Evolutionary conservation across 2,888 invertebrate genomes (phyloP).

Genomic region (Tigriopus californicus): DNA sequence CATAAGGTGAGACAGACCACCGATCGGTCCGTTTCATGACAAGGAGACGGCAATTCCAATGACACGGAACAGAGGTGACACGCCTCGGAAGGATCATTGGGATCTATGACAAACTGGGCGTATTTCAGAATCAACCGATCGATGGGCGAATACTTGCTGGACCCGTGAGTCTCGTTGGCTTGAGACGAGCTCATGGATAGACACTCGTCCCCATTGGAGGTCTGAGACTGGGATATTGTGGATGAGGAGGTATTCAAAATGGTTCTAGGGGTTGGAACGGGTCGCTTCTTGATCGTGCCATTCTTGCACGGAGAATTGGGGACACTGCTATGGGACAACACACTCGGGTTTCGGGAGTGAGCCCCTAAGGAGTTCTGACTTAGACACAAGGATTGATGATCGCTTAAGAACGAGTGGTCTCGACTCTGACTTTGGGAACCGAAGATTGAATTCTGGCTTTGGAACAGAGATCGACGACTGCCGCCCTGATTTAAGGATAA

Average conservation of each 20-base stretch:
- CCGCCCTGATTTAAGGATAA: too few relatives aligned
- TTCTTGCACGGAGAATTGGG: neutral
- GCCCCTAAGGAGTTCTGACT: too few relatives aligned
- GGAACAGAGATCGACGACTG: too few relatives aligned
- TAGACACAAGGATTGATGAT: too few relatives aligned
- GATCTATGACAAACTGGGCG: conserved; percentile 11
- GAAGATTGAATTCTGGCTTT: too few relatives aligned
- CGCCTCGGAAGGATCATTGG: conserved; percentile 1
- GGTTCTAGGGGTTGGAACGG: conserved; percentile 12
- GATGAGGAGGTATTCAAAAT: neutral
- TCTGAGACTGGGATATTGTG: neutral
- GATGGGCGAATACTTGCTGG: neutral
- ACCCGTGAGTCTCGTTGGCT: neutral
- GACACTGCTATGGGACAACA: too few relatives aligned
- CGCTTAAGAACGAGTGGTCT: too few relatives aligned
- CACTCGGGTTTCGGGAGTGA: too few relatives aligned
- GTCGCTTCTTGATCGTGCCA: neutral
- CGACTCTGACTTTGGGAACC: too few relatives aligned
- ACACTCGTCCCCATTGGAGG: too few relatives aligned
- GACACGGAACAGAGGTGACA: neutral
- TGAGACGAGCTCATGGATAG: too few relatives aligned
- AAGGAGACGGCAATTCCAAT: neutral
- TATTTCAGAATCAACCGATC: neutral
- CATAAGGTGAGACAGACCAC: conserved; percentile 2
- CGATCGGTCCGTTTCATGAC: neutral